These are phyloP conservation scores for Hippoglossus hippoglossus DNA, from an alignment of 2,797 vertebrate genomes.

Conservation along the genomic window DNA sequence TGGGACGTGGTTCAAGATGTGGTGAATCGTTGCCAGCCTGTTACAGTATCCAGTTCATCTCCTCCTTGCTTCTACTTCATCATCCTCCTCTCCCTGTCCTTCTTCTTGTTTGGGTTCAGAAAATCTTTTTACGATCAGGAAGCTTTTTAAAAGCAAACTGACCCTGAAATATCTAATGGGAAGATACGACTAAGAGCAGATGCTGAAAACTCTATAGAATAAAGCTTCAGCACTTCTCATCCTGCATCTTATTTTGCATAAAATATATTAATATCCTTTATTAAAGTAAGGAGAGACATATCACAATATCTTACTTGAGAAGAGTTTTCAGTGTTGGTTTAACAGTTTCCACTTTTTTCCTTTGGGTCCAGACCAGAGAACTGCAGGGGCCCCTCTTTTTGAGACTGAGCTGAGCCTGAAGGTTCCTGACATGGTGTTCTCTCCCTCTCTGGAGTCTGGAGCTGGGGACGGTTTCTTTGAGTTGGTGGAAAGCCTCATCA, in stretches of 20 bases:
- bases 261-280: neutral
- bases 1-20: conserved; percentile 54
- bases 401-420: conserved; percentile 89
- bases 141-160: conserved; percentile 17
- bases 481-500: conserved; percentile 86
- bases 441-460: conserved; percentile 87
- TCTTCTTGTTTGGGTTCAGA: conserved; percentile 1
- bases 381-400: conserved; percentile 86
- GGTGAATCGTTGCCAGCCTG: conserved; percentile 49
- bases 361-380: conserved; percentile 80
- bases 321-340: neutral
- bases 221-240: neutral
- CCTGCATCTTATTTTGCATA: neutral
- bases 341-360: neutral
- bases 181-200: neutral
- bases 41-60: conserved; percentile 25
- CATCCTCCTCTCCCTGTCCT: conserved; percentile 7
- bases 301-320: too few species aligned
- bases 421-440: conserved; percentile 89
- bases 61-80: conserved; percentile 1
- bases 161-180: conserved; percentile 7
- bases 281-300: neutral
- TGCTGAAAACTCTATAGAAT: neutral
- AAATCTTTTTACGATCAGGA: conserved; percentile 36
- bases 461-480: conserved; percentile 84